A percentile compares a stretch with the other conserved stretches of the same genome.
Evolutionary conservation across 2,888 invertebrate genomes (phyloP).

Genomic region (Athrips mouffetella): DNA sequence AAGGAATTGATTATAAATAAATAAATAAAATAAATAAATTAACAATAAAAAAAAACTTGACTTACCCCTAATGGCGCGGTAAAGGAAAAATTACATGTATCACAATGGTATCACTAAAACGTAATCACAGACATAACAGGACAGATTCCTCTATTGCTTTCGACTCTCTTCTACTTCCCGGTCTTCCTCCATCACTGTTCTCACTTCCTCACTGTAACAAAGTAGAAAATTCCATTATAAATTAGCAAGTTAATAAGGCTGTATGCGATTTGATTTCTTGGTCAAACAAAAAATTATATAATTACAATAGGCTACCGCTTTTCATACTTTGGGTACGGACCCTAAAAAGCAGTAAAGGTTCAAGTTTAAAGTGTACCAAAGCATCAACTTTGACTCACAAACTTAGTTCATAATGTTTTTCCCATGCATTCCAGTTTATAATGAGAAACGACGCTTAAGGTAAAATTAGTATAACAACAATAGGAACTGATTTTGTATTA

Average conservation of each 20-base stretch:
- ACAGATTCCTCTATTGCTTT: conserved; percentile 23
- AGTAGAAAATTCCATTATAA: background rate
- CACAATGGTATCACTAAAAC: conserved; percentile 24
- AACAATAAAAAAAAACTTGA: background rate
- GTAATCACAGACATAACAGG: conserved; percentile 30
- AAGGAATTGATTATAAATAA: background rate
- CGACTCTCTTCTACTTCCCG: background rate
- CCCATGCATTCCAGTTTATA: too few relatives aligned
- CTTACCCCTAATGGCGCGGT: conserved; percentile 20
- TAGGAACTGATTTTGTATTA: too few relatives aligned
- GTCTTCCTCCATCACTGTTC: conserved; percentile 20
- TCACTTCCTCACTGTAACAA: conserved; percentile 1
- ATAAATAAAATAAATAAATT: background rate
- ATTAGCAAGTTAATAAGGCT: background rate
- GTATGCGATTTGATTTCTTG: too few relatives aligned
- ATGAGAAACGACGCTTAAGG: too few relatives aligned
- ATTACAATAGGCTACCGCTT: too few relatives aligned
- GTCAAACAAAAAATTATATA: too few relatives aligned
- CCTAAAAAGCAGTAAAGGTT: too few relatives aligned
- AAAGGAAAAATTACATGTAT: conserved; percentile 15
- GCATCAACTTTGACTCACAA: too few relatives aligned
- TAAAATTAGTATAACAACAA: too few relatives aligned
- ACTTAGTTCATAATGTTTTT: too few relatives aligned
- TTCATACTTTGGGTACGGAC: too few relatives aligned
- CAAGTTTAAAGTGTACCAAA: too few relatives aligned